phyloP scores from a whole-genome alignment of 2,113 vertebrate species.

The Erinaceus europaeus region DNA sequence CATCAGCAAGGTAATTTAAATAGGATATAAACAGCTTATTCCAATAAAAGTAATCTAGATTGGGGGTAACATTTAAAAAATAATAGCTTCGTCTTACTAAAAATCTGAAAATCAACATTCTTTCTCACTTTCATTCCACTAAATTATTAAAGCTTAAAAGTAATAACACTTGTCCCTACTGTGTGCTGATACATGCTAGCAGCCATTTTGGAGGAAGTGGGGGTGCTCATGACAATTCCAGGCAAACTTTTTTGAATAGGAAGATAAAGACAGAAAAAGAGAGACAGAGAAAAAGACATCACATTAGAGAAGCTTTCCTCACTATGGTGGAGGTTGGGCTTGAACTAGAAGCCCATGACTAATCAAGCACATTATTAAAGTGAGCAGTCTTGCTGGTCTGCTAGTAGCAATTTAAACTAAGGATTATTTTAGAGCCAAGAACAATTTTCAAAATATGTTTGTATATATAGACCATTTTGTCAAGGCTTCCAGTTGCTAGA shows the following conservation, averaged over 20 bases:
- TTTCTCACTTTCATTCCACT: not conserved
- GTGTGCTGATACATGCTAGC: not conserved
- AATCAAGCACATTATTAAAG: no score
- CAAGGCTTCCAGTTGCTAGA: not conserved
- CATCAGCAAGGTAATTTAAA: not conserved
- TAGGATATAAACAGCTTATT: not conserved
- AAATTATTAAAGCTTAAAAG: slow-evolving; percentile 1
- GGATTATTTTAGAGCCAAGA: not conserved
- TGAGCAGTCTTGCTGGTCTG: no score
- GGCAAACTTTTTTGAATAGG: no score
- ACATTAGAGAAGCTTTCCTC: no score
- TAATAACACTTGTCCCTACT: not conserved
- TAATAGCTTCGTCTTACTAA: not conserved
- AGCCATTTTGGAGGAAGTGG: no score
- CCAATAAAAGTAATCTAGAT: not conserved
- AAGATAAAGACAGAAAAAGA: no score
- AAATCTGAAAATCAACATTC: not conserved
- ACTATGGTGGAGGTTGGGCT: no score
- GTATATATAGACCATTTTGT: not conserved
- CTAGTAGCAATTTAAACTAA: not conserved
- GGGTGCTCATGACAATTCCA: no score
- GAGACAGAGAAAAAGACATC: no score
- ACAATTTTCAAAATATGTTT: not conserved
- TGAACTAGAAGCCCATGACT: no score
- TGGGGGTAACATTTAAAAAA: not conserved